Base-by-base conservation (phyloP, 1,140 invertebrate genomes). In the Drosophila repleta region DNA sequence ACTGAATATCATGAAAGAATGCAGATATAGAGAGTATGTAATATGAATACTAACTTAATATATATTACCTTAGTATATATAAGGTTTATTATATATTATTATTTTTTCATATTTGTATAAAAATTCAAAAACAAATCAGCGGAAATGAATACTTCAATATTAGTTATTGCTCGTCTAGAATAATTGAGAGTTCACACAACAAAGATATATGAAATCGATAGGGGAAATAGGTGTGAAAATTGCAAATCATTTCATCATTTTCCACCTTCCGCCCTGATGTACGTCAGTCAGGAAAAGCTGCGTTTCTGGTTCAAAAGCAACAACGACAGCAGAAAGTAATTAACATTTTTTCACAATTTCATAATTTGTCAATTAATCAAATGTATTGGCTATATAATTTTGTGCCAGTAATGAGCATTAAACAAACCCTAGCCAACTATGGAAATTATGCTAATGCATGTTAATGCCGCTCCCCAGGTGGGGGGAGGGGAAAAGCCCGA, bases 331-430 rank as follows among this genome's bases (percentile, higher is more conserved):
- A 21, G 24, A 17, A 66, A 66, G 18, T 15, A 32, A 21, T 57
- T 17, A 43, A 24, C 18, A n/a, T 4, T 41, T 41, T 51, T 51
- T 17, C 32, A 48, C 39, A 24, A 57, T 51, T 51, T 66, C 18
- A 41, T 32, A 21, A 69, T 46, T 64, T 64, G 13, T 7, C 15
- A 46, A 62, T 63, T 48, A 41, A 64, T 48, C 51, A 37, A 53
- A 64, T 26, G 29, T 67, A 26, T 60, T 53, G 21, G 64, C 53
- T 20, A 4, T 58, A 32, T n/a, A n/a, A n/a, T 32, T 29, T 15
- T 32, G 35, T n/a, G 26, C n/a, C 32, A 15, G 37, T 57, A 49
- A 39, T 57, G 43, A 37, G 32, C 24, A 45, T 46, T 35, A 32
- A 63, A 32, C 15, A 46, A 48, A 15, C 41, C 43, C 43, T 20